Evolutionary conservation across 2,888 invertebrate genomes (phyloP), one percentile per base, ranked within the genome.

Genomic region (Phaedon cochleariae): DNA sequence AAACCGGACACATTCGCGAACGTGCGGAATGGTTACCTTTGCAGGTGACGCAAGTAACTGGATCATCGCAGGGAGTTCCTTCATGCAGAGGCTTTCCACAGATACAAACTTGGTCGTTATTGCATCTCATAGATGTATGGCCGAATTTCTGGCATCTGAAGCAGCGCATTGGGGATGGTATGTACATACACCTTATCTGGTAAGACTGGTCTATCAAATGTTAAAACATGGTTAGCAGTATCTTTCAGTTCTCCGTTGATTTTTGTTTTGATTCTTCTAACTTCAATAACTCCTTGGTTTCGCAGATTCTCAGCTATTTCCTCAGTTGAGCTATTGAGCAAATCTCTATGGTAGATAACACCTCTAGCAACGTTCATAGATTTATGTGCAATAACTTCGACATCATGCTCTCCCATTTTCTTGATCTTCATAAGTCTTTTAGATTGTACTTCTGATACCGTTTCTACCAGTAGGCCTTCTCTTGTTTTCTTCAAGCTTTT

Each of bases 161-260:
- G 22, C 73, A 73, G 5, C 68, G 53, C 29, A 72, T 15, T 15
- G 73, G 73, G 9, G 63, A n/a, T 9, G 74, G 74, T 12, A 75
- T 65, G 31, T 67, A 75, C 0, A 59, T 64, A 59, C 0, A 73
- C 61, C 15, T 51, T 37, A 37, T 54, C 18, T 1, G 68, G 70
- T 12, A 71, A 29, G 9, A 49, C 63, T 9, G 67, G 58, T 7
- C 45, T 37, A 48, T 73, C 70, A 53, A 74, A 75, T 0, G 73
- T 74, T 1, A 73, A 41, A 29, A 74, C 64, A 18, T 57, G 62
- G n/a, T 46, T 61, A 0, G 70, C 49, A 1, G 65, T 70, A 34
- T 73, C 65, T 4, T 53, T 52, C 0, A 62, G 6, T 18, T 41
- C 29, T 2, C 62, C 62, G 20, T 67, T 59, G 29, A 20, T 52